Percentiles rank a stretch among this genome's conserved stretches.
These are phyloP conservation scores for Hippocampus abdominalis DNA, from an alignment of 2,113 vertebrate species.

Conservation along the genomic window DNA sequence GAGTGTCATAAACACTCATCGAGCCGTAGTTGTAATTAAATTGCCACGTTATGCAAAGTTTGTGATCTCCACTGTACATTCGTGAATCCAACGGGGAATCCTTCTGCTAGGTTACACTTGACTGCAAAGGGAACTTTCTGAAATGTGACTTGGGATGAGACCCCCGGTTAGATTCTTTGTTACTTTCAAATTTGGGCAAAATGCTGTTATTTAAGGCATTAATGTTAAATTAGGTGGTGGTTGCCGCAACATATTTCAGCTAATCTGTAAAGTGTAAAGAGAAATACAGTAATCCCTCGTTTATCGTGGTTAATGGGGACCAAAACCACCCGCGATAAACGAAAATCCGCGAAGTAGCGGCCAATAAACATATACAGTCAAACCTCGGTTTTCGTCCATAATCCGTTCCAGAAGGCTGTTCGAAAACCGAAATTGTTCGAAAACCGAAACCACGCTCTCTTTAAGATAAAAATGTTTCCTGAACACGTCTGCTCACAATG, in stretches of 20 bases:
- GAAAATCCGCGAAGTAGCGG: too few species aligned
- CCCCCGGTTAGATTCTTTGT: not conserved
- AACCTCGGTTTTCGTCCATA: too few species aligned
- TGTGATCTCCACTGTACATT: not conserved
- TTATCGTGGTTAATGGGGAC: too few species aligned
- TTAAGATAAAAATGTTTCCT: too few species aligned
- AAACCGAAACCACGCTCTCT: too few species aligned
- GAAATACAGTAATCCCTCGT: too few species aligned
- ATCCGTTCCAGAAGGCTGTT: too few species aligned
- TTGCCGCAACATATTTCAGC: not conserved
- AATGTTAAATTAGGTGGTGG: not conserved
- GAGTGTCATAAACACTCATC: not conserved
- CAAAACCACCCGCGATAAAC: too few species aligned
- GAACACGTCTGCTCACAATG: too few species aligned
- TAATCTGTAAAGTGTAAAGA: not conserved
- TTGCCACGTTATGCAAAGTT: not conserved
- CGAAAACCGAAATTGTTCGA: too few species aligned
- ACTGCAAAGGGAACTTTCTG: not conserved
- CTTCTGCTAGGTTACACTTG: too few species aligned
- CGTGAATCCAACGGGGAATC: not conserved
- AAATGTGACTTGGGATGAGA: not conserved
- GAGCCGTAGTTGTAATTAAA: not conserved
- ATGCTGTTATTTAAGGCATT: not conserved
- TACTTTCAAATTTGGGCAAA: not conserved
- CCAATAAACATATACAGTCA: too few species aligned